Base-by-base conservation (phyloP, 2,888 invertebrate genomes). In the Harpalus rufipes region DNA sequence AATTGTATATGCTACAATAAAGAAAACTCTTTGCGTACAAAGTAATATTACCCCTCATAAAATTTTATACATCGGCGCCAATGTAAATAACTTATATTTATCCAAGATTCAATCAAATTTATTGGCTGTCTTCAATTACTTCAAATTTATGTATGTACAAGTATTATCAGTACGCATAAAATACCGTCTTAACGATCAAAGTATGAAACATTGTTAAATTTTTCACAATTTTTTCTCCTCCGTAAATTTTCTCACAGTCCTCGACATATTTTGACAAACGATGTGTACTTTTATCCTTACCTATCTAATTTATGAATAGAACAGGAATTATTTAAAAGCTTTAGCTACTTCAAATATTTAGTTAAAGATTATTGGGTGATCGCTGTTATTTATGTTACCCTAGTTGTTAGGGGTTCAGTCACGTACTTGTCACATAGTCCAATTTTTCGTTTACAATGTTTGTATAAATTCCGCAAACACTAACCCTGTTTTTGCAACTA, bases 231-330 rank as follows among this genome's bases (percentile, higher is more conserved):
- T 68, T 68, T 68, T 68, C 25, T 25, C n/a, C 21, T 63, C n/a
- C 12, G 18, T 39, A 39, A 68, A 39, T n/a, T 68, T 68, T 68
- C 68, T 32, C 68, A 39, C 68, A 32, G n/a, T 32, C 32, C 32
- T 63, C 21, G 25, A 18, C 63, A 25, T 10, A 63, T 63, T 68
- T 32, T 68, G 68, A 39, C n/a, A 39, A 39, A 68, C 25, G 39
- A 68, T 68, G 25, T 68, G 25, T 68, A 39, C 39, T 68, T 39
- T 32, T 68, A 68, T 39, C 32, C 68, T 68, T 68, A 68, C 68
- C 68, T 68, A 63, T 63, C 14, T 68, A 68, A 68, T 68, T 68
- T 68, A 68, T 68, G 25, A 68, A 68, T 68, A 68, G 68, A 39
- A 25, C 18, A 8, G 39, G 39, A 68, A 39, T 68, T 68, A 68